phyloP scores from a whole-genome alignment of 1,140 invertebrate genomes.

The Saxidomus purpurata region DNA sequence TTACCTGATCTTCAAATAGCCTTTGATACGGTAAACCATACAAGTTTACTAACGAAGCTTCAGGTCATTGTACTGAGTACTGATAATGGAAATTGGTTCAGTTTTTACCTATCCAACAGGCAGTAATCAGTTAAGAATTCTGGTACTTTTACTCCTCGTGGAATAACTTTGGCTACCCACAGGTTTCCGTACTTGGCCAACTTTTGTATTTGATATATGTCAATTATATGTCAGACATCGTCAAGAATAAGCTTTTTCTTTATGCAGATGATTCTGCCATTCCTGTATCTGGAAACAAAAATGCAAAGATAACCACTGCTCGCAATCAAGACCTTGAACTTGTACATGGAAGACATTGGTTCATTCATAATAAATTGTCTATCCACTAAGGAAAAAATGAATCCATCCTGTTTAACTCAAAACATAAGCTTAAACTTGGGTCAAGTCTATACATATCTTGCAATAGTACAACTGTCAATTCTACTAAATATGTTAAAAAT shows the following conservation, averaged over 20 bases:
- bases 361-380: too few relatives aligned
- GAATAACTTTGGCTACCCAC: not conserved
- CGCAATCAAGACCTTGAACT: not conserved
- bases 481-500: not conserved
- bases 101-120: slow-evolving; percentile 16
- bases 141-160: not conserved
- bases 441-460: too few relatives aligned
- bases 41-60: not conserved
- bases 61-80: not conserved
- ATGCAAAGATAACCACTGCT: not conserved
- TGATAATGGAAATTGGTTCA: not conserved
- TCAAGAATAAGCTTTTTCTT: not conserved
- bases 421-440: not conserved
- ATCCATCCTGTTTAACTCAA: too few relatives aligned
- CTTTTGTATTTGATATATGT: not conserved
- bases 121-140: not conserved
- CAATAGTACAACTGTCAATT: too few relatives aligned
- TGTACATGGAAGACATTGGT: too few relatives aligned
- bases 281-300: not conserved
- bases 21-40: slow-evolving; percentile 31
- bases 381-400: too few relatives aligned
- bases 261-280: too few relatives aligned
- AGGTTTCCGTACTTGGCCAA: not conserved
- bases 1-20: slow-evolving; percentile 26
- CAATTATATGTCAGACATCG: not conserved